Evolutionary conservation across 2,888 invertebrate species (phyloP).

Genomic region (Ectemnius cavifrons): DNA sequence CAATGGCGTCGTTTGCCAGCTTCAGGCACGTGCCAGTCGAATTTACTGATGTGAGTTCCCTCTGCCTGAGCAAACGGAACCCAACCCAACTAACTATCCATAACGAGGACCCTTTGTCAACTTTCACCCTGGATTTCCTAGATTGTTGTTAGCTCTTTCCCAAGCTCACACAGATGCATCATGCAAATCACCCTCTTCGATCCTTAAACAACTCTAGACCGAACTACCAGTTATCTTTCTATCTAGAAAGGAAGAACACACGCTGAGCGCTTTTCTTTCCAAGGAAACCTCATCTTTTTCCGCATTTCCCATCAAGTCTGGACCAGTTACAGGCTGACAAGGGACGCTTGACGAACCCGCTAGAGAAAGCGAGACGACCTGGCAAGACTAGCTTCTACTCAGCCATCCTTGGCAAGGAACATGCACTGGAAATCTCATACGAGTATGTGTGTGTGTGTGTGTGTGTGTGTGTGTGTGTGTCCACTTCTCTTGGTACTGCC

Average conservation of each 20-base stretch:
- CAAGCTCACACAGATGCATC: background rate
- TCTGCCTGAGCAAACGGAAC: background rate
- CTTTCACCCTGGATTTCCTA: background rate
- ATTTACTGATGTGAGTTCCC: slow-evolving; percentile 1
- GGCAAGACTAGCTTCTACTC: background rate
- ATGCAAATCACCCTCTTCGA: too few relatives aligned
- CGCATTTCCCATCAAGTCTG: slow-evolving; percentile 11
- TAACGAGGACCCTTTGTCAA: slow-evolving; percentile 8
- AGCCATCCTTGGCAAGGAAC: slow-evolving; percentile 20
- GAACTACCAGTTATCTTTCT: background rate
- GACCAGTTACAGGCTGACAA: slow-evolving; percentile 35
- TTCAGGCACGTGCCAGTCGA: slow-evolving; percentile 36
- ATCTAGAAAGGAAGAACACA: slow-evolving; percentile 5
- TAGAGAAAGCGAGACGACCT: slow-evolving; percentile 34
- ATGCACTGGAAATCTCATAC: background rate
- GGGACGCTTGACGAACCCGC: slow-evolving; percentile 27
- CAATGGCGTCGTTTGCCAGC: slow-evolving; percentile 30
- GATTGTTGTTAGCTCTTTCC: background rate
- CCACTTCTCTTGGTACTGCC: too few relatives aligned
- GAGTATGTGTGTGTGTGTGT: background rate
- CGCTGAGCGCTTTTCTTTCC: slow-evolving; percentile 12
- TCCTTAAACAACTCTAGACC: background rate
- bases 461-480: too few relatives aligned
- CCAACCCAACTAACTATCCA: background rate
- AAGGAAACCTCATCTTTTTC: slow-evolving; percentile 28